These are phyloP conservation scores for Delichon dasypus DNA, from an alignment of 2,797 vertebrate species.

Conservation along the genomic window DNA sequence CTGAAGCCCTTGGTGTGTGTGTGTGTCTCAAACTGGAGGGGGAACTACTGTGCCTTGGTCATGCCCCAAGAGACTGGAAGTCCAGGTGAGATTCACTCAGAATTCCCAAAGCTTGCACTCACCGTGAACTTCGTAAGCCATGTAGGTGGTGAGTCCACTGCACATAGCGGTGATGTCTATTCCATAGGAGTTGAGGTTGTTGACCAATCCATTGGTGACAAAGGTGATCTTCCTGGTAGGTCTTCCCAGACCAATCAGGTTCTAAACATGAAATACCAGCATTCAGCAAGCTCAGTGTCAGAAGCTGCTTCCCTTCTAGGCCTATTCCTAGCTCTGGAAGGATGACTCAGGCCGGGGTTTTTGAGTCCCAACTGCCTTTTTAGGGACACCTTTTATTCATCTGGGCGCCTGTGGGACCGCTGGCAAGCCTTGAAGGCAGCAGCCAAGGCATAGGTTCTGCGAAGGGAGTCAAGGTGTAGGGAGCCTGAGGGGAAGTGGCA, in stretches of 20 bases:
- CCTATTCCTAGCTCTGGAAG: not conserved
- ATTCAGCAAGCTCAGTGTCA: not conserved
- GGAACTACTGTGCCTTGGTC: no score
- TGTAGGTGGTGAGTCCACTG: not conserved
- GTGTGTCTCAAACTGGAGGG: no score
- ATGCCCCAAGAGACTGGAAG: no score
- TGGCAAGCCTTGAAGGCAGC: not conserved
- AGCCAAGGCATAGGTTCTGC: no score
- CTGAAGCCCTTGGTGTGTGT: no score
- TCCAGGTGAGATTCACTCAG: no score
- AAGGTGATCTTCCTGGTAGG: not conserved
- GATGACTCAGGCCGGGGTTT: accelerated
- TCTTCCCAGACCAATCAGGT: not conserved
- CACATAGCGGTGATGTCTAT: not conserved
- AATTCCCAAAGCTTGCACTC: not conserved
- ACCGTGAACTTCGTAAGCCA: not conserved
- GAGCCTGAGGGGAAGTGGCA: not conserved
- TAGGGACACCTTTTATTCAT: not conserved
- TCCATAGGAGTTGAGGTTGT: not conserved
- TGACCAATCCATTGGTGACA: not conserved
- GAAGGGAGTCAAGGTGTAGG: no score
- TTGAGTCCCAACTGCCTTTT: no score
- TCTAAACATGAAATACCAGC: not conserved
- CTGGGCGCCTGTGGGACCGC: no score
- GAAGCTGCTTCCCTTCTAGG: accelerated